A percentile compares a stretch with the other conserved stretches of the same genome.
Conservation (phyloP, 2,797 vertebrate genomes). For the Pantherophis vulpinus region DNA sequence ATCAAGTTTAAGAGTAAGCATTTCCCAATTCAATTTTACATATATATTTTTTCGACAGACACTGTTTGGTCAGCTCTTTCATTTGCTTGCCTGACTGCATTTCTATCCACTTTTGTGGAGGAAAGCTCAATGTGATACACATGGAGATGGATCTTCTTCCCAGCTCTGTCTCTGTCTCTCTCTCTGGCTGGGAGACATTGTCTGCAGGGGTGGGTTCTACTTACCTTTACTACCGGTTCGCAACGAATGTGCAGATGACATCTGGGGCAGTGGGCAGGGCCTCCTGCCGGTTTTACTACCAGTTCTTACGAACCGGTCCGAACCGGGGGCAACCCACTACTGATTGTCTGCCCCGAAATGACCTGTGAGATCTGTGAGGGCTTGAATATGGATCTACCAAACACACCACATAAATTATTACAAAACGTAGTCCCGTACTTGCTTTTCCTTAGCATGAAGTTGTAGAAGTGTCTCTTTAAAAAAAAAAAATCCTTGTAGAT, state of each 20-base stretch:
- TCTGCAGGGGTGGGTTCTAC: background rate
- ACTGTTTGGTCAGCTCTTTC: background rate
- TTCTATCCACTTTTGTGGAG: background rate
- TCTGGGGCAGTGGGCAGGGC: no score
- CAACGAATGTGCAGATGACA: no score
- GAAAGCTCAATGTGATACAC: background rate
- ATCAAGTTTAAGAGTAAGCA: background rate
- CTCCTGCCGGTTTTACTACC: no score
- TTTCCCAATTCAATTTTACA: background rate
- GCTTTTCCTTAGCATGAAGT: background rate
- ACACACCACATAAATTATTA: background rate
- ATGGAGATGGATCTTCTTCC: background rate
- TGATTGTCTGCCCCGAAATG: background rate
- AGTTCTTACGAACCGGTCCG: no score
- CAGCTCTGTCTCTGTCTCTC: background rate
- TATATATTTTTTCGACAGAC: background rate
- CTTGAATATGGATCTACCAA: background rate
- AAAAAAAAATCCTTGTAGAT: background rate
- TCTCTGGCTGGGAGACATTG: background rate
- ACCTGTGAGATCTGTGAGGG: background rate
- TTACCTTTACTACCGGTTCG: no score
- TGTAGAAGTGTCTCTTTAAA: background rate
- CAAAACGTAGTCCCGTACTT: background rate
- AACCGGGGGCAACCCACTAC: no score
- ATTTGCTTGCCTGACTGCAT: background rate